Percentiles rank a stretch among this genome's conserved stretches.
Evolutionary conservation across 2,888 invertebrate genomes (phyloP).

Genomic region (Drosophila dives): DNA sequence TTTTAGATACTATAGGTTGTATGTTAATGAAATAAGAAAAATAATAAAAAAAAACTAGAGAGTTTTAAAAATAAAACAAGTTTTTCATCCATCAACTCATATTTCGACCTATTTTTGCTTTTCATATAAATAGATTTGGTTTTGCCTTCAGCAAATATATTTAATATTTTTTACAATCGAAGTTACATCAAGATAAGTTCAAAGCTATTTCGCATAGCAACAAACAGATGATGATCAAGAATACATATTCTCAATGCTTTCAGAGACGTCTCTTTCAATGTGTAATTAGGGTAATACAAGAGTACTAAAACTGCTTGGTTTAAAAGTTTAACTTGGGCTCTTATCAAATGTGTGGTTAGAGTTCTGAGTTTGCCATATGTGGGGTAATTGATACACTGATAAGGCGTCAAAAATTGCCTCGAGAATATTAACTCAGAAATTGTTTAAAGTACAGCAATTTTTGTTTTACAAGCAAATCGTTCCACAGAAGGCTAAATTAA

Average conservation of each 20-base stretch:
- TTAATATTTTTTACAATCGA: background rate
- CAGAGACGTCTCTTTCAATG: background rate
- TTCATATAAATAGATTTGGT: background rate
- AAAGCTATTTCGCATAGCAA: background rate
- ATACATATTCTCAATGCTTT: background rate
- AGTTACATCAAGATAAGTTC: background rate
- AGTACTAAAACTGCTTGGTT: background rate
- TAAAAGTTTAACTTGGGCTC: conserved; percentile 8
- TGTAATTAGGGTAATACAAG: background rate
- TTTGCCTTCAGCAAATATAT: background rate
- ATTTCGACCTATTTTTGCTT: background rate
- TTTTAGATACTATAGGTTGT: background rate
- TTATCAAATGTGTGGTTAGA: conserved; percentile 41
- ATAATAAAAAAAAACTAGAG: background rate
- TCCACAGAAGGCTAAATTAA: background rate
- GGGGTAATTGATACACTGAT: conserved; percentile 67
- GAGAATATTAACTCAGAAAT: conserved; percentile 10
- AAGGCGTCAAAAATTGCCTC: conserved; percentile 26
- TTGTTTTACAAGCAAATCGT: background rate
- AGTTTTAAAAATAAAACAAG: background rate
- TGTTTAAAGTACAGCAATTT: background rate
- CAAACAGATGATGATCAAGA: background rate
- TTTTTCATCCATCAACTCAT: background rate
- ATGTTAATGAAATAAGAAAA: background rate
- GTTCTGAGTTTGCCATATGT: conserved; percentile 45